Conservation (phyloP, 2,888 invertebrate genomes). For the Lissocephala sabroskyi region DNA sequence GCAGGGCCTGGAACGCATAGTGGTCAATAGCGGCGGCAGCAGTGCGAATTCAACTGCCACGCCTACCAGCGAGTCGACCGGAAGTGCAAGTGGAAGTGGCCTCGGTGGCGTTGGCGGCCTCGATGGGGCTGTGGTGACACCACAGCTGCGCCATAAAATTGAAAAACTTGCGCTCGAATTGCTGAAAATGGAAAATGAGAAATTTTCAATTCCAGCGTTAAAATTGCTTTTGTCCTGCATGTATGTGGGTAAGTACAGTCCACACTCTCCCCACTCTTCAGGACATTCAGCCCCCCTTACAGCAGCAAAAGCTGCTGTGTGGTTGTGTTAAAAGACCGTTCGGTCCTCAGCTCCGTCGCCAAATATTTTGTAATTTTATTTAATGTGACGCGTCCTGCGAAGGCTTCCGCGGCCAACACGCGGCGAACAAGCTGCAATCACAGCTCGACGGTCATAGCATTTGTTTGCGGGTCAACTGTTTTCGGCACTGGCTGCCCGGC, state of each 20-base stretch:
- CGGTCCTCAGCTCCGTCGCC: no score
- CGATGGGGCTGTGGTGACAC: constrained; percentile 70
- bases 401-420: constrained; percentile 6
- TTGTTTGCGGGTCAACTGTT: constrained; percentile 31
- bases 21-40: constrained; percentile 72
- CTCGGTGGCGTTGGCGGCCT: constrained; percentile 12
- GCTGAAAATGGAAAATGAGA: constrained; percentile 80
- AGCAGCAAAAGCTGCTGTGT: constrained; percentile 14
- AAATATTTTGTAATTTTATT: constrained; percentile 47
- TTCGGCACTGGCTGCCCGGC: constrained; percentile 35
- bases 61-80: constrained; percentile 24
- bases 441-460: constrained; percentile 1
- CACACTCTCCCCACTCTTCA: neutral
- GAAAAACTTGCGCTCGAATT: constrained; percentile 80
- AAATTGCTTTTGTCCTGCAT: constrained; percentile 85
- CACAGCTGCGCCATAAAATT: constrained; percentile 77
- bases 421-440: no score
- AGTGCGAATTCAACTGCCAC: constrained; percentile 12
- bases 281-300: no score
- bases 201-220: constrained; percentile 80
- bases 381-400: constrained; percentile 28
- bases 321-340: no score
- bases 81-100: constrained; percentile 23
- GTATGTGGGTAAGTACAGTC: constrained; percentile 78
- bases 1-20: constrained; percentile 79